Conservation (phyloP, 2,113 vertebrate species). For the Neodon shergylaensis region DNA sequence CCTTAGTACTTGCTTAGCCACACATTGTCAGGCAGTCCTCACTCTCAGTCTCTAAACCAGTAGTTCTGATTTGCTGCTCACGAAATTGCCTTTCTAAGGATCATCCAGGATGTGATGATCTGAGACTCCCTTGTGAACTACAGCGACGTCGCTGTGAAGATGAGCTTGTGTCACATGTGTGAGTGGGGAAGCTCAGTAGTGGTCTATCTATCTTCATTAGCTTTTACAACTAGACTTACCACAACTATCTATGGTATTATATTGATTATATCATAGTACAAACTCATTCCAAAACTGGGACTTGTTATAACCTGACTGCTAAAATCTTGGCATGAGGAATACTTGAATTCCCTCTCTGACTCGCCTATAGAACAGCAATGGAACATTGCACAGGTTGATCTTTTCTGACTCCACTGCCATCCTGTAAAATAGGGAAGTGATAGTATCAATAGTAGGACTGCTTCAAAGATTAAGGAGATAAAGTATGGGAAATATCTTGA, state of each 20-base stretch:
- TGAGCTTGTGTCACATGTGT: neutral
- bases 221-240: neutral
- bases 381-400: neutral
- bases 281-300: neutral
- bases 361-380: neutral
- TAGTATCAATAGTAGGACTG: neutral
- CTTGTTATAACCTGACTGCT: neutral
- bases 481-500: neutral
- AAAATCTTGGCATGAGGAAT: neutral
- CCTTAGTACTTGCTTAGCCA: neutral
- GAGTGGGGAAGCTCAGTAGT: neutral
- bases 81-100: neutral
- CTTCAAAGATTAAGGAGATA: neutral
- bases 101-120: neutral
- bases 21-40: neutral
- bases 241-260: neutral
- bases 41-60: neutral
- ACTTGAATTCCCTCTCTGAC: neutral
- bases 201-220: neutral
- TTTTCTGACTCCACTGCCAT: neutral
- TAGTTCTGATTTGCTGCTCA: neutral
- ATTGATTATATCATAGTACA: neutral
- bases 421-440: neutral
- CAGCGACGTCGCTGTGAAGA: neutral
- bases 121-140: neutral